Base-by-base conservation (phyloP, 2,888 invertebrate species). In the Cheilosia scutellata region DNA sequence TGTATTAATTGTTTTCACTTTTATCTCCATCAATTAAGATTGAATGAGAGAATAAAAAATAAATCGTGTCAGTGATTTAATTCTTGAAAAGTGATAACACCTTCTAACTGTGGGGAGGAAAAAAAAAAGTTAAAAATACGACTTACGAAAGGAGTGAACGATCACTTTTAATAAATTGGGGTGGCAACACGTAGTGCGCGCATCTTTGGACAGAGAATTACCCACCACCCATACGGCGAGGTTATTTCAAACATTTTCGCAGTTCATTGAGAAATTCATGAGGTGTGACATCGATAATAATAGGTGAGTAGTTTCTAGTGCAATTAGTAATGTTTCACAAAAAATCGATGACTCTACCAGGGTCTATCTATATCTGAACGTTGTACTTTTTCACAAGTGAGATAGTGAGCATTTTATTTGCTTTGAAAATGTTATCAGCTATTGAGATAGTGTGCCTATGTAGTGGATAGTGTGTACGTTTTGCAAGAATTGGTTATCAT, bases 211-310 rank as follows among this genome's bases (percentile, higher is more conserved):
- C 63, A 49, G 44, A 44, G 47, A 49, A 13, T 13, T 20, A 74
- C 13, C 20, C 9, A n/a, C n/a, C 20, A 31, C n/a, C 49, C 4
- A 62, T 27, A 65, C 2, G 49, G 37, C 27, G 60, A 53, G 82
- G 72, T 63, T 68, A 80, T 29, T 31, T 70, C 42, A 55, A 60
- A 72, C 29, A 33, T 51, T 74, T 76, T 57, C 37, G 80, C 71
- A 86, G 66, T 77, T 68, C 82, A 72, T 72, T 80, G 75, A 66
- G 57, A 58, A 77, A 76, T 76, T 77, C 77, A 71, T 82, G 82
- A 82, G 86, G 86, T 86, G 86, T 86, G 86, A 86, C 86, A 86
- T 86, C 82, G 82, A 86, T 68, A 77, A 82, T 62, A 82, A 63
- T 77, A 86, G 82, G 86, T 82, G 72, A 82, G 76, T 80, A 60